Evolutionary conservation across 2,797 vertebrate genomes (phyloP).

Genomic region (Gadopsis bispinosus): DNA sequence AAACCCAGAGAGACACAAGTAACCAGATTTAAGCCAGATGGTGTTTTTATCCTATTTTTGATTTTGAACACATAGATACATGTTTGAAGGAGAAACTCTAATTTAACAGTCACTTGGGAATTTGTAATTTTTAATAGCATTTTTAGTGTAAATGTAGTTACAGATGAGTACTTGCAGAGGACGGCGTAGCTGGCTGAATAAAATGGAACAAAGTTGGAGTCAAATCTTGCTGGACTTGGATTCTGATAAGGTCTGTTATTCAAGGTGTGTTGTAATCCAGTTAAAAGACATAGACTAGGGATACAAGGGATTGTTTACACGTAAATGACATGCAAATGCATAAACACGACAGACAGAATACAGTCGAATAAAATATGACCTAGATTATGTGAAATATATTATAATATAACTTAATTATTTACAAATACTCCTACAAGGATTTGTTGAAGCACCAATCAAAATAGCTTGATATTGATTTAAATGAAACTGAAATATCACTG

Average conservation of each 20-base stretch:
- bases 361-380: neutral
- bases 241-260: conserved; percentile 26
- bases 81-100: conserved; percentile 35
- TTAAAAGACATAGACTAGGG: conserved; percentile 13
- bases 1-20: conserved; percentile 61
- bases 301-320: conserved; percentile 14
- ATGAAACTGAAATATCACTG: conserved; percentile 4
- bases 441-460: neutral
- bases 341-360: neutral
- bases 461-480: conserved; percentile 4
- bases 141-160: neutral
- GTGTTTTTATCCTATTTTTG: conserved; percentile 62
- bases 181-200: neutral
- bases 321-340: conserved; percentile 6
- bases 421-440: neutral
- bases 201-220: neutral
- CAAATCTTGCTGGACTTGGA: conserved; percentile 16
- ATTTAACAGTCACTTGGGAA: conserved; percentile 34
- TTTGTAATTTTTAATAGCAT: neutral
- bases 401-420: conserved; percentile 4
- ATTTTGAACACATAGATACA: conserved; percentile 29
- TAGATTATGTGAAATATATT: neutral
- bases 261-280: conserved; percentile 13
- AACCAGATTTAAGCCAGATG: conserved; percentile 75
- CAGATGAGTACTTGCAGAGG: neutral